Conservation (phyloP, 2,797 vertebrate species). For the Atherinosoma microstoma region DNA sequence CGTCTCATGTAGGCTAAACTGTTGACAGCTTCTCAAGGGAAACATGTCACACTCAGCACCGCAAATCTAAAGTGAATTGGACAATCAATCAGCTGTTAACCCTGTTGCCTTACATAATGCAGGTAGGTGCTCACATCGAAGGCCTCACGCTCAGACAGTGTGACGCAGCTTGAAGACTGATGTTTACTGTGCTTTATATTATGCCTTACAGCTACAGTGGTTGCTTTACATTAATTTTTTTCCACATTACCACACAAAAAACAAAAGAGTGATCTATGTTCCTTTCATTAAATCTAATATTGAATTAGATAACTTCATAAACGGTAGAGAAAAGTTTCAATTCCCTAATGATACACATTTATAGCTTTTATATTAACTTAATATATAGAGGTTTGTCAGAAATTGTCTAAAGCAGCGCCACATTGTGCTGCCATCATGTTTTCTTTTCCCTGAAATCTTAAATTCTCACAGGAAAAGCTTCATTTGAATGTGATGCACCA, state of each 20-base stretch:
- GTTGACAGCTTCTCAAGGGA: not conserved
- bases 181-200: not conserved
- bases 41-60: not conserved
- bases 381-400: not conserved
- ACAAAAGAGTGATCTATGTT: not conserved
- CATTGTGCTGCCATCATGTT: conserved; percentile 1
- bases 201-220: not conserved
- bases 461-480: not conserved
- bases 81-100: not conserved
- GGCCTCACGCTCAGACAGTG: not conserved
- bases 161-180: too few relatives aligned
- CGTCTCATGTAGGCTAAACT: conserved; percentile 26
- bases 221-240: not conserved
- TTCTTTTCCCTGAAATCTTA: not conserved
- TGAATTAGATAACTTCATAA: not conserved
- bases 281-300: not conserved
- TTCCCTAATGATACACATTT: not conserved
- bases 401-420: not conserved
- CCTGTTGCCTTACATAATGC: not conserved
- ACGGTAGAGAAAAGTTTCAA: not conserved
- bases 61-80: too few relatives aligned
- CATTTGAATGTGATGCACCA: not conserved
- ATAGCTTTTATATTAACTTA: not conserved
- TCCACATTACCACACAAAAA: not conserved
- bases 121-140: not conserved